These are phyloP conservation scores for Brienomyrus brachyistius DNA, from an alignment of 2,113 vertebrate genomes.

Conservation along the genomic window DNA sequence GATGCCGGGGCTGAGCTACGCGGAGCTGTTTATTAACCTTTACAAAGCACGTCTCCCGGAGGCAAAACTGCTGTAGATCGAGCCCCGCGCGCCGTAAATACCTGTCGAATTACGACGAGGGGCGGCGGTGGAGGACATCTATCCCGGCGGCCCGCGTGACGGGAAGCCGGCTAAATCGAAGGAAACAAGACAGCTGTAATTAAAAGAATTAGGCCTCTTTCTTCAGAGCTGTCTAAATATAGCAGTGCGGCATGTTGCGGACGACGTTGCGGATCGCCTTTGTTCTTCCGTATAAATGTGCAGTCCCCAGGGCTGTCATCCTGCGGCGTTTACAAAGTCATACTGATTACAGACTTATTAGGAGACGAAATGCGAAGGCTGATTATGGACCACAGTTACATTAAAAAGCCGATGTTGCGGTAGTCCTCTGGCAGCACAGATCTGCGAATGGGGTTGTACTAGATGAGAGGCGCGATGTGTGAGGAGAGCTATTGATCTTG, in stretches of 20 bases:
- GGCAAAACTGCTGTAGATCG: slow-evolving; percentile 53
- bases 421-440: neutral
- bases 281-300: slow-evolving; percentile 32
- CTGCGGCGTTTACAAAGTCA: slow-evolving; percentile 34
- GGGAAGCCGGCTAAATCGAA: slow-evolving; percentile 20
- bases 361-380: slow-evolving; percentile 19
- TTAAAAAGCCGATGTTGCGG: neutral
- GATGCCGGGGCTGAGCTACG: slow-evolving; percentile 52
- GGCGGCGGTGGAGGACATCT: slow-evolving; percentile 42
- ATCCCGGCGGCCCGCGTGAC: slow-evolving; percentile 22
- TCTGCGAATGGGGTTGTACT: neutral
- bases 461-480: neutral
- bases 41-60: slow-evolving; percentile 58
- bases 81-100: slow-evolving; percentile 49
- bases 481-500: slow-evolving; percentile 1
- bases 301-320: slow-evolving; percentile 33
- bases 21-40: slow-evolving; percentile 65
- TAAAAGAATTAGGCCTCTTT: slow-evolving; percentile 49
- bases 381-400: slow-evolving; percentile 25
- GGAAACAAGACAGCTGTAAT: slow-evolving; percentile 45
- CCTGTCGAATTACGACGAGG: slow-evolving; percentile 51
- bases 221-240: slow-evolving; percentile 51
- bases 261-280: slow-evolving; percentile 24
- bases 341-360: slow-evolving; percentile 36
- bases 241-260: slow-evolving; percentile 37